phyloP scores from a whole-genome alignment of 2,888 invertebrate species.

The Pecten maximus region DNA sequence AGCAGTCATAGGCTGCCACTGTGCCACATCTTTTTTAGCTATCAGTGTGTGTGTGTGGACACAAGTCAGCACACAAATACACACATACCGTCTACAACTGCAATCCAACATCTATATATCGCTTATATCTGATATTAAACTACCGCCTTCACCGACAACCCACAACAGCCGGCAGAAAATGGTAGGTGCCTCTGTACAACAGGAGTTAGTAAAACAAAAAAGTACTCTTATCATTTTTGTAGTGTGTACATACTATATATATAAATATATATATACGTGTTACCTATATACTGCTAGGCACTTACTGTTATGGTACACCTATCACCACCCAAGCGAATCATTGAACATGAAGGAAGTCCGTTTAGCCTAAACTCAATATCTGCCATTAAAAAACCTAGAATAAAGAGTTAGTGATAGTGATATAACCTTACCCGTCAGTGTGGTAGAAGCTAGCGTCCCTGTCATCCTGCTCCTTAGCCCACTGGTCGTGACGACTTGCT shows the following conservation, averaged over 20 bases:
- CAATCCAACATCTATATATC: constrained; percentile 24
- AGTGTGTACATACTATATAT: background rate
- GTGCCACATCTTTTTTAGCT: constrained; percentile 35
- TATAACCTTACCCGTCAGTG: constrained; percentile 47
- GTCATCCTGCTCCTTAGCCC: constrained; percentile 44
- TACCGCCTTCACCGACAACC: constrained; percentile 18
- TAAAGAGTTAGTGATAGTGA: background rate
- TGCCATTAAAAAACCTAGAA: constrained; percentile 33
- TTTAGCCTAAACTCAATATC: constrained; percentile 25
- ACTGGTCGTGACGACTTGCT: constrained; percentile 45
- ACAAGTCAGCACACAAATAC: constrained; percentile 27
- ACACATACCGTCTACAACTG: constrained; percentile 31
- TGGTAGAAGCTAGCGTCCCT: constrained; percentile 44
- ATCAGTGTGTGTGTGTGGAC: constrained; percentile 35
- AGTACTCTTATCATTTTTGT: background rate
- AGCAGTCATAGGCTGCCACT: background rate
- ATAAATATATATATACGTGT: background rate
- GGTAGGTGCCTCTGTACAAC: background rate
- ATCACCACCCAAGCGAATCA: background rate
- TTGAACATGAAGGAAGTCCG: constrained; percentile 35
- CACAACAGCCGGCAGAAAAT: constrained; percentile 27
- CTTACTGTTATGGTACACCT: background rate
- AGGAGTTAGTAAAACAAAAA: background rate
- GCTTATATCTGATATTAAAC: constrained; percentile 25
- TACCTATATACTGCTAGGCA: background rate